Conservation (phyloP, 2,113 vertebrate genomes). For the Siniperca knerii region DNA sequence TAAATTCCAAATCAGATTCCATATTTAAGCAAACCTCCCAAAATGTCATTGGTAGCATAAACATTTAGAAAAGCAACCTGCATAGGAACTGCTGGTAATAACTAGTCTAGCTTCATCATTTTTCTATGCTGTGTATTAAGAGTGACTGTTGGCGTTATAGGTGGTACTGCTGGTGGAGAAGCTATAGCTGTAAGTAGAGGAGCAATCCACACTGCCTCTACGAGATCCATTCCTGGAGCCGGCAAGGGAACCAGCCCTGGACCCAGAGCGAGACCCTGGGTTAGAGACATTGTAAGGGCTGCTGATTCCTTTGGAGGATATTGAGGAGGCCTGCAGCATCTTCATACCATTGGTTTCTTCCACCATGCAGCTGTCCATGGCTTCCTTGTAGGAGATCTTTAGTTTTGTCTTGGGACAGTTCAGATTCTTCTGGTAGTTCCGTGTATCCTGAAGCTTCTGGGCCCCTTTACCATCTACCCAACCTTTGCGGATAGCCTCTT, state of each 20-base stretch:
- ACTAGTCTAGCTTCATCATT: neutral
- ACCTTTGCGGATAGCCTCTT: conserved; percentile 92
- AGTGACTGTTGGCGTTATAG: conserved; percentile 77
- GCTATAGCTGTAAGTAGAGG: conserved; percentile 82
- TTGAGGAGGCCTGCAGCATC: conserved; percentile 93
- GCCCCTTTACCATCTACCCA: conserved; percentile 91
- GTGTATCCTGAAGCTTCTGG: conserved; percentile 93
- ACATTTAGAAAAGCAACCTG: conserved; percentile 17
- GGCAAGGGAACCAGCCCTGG: conserved; percentile 82
- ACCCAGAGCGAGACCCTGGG: conserved; percentile 91
- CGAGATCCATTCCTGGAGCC: conserved; percentile 89
- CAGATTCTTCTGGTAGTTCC: conserved; percentile 90
- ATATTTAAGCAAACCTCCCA: conserved; percentile 16
- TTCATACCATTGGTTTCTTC: conserved; percentile 94
- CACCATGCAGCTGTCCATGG: conserved; percentile 96
- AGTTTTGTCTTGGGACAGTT: conserved; percentile 99
- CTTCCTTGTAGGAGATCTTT: conserved; percentile 98
- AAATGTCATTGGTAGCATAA: conserved; percentile 20
- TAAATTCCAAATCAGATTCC: conserved; percentile 7
- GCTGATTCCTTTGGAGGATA: conserved; percentile 96
- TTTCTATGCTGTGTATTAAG: conserved; percentile 51
- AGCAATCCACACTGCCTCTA: conserved; percentile 95
- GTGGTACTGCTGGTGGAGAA: conserved; percentile 56
- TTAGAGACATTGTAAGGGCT: conserved; percentile 97
- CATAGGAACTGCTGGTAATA: conserved; percentile 14